A percentile compares a stretch with the other conserved stretches of the same genome.
Evolutionary conservation across 2,797 vertebrate species (phyloP).

Genomic region (Scleropages formosus): DNA sequence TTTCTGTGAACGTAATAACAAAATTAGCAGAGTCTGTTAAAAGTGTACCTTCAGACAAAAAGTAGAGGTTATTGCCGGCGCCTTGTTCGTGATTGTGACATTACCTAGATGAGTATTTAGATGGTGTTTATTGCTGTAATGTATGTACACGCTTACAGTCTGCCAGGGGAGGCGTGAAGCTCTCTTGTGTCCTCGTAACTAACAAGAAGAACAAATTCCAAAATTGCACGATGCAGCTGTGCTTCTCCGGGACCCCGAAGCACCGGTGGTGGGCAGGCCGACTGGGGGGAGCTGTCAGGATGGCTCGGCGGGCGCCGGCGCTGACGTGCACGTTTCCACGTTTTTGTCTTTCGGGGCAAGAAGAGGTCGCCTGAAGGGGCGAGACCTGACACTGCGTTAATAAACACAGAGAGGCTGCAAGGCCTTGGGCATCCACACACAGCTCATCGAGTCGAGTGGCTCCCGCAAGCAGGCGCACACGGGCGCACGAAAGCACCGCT

Average conservation of each 20-base stretch:
- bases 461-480: too few relatives aligned
- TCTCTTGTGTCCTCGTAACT: too few relatives aligned
- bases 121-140: background rate
- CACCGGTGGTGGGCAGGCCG: background rate
- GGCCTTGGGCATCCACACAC: slow-evolving; percentile 1
- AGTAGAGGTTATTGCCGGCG: too few relatives aligned
- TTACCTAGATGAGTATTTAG: background rate
- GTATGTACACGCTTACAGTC: too few relatives aligned
- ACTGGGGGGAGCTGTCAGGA: slow-evolving; percentile 6
- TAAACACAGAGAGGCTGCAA: background rate
- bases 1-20: too few relatives aligned
- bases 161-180: too few relatives aligned
- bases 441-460: background rate
- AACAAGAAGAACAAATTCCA: background rate
- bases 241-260: background rate
- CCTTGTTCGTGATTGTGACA: background rate
- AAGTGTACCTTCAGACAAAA: too few relatives aligned
- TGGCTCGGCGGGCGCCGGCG: background rate
- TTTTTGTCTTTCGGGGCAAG: slow-evolving; percentile 16
- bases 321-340: slow-evolving; percentile 6
- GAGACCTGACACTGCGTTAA: slow-evolving; percentile 18
- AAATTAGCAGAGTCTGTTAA: too few relatives aligned
- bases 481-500: background rate
- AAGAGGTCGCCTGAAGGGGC: slow-evolving; percentile 1
- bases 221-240: background rate